Evolutionary conservation across 2,113 vertebrate genomes (phyloP), one percentile per base, ranked within the genome.

Genomic region (Tricholaema leucomelas): DNA sequence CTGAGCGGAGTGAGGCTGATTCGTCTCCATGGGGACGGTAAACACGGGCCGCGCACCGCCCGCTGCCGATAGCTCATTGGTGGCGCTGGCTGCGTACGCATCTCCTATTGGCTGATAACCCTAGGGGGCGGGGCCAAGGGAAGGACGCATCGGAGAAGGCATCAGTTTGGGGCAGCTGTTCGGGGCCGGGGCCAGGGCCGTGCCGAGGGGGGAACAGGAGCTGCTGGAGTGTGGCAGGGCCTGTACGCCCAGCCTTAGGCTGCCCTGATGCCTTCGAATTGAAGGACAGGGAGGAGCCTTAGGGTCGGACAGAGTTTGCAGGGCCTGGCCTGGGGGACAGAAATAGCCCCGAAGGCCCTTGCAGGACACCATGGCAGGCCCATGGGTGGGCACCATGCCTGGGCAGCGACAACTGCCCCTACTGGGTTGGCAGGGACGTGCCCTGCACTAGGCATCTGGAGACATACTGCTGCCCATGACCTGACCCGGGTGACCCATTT

Each of bases 81-180:
- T 4, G 38, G 33, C 7, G n/a, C 58, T 35, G 14, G 3, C 4
- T 2, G 3, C 6, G 1, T 3, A 0, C 6, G 8, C 25, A 1
- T 12, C 16, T 59, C 67, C 48, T 21, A 75, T 85, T 90, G 75
- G 94, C 6, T 38, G 63, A 58, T 46, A 55, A 27, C 7, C 4
- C 0, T 33, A 10, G 12, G 2, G 16, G 52, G 59, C 6, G 76
- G 33, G 52, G 25, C 5, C 36, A 11, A 6, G 11, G 6, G 9
- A 3, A 2, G 5, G 14, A 0, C 10, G 15, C 6, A 1, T 1
- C 2, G 1, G 7, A 5, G 14, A 14, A 20, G 23, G 27, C 46
- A 48, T 10, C 46, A 6, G 20, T 21, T 48, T 21, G 46, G 20
- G 46, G 46, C 46, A 40, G 40, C 40, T 40, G 21, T 48, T 23